These are phyloP conservation scores for Plagodis dolabraria DNA, from an alignment of 2,888 invertebrate genomes.

Conservation along the genomic window DNA sequence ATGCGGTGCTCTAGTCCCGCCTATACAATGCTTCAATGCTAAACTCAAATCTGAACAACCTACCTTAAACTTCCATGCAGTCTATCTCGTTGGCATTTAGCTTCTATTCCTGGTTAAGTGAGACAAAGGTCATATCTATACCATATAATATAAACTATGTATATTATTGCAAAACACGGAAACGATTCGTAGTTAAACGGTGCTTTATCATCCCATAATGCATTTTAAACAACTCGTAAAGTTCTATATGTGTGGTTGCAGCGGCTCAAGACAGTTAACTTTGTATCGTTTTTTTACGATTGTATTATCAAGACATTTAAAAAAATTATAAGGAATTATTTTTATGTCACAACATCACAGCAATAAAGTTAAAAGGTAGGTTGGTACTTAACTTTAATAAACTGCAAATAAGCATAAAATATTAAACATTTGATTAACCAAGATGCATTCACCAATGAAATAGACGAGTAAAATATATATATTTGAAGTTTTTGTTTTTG, in stretches of 20 bases:
- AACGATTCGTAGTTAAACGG: background rate
- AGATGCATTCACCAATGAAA: too few relatives aligned
- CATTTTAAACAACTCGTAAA: conserved; percentile 13
- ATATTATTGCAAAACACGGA: background rate
- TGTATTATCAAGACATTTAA: conserved; percentile 18
- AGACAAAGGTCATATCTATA: background rate
- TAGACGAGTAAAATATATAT: too few relatives aligned
- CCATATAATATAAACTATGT: background rate
- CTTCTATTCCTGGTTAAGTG: background rate
- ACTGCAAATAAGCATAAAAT: background rate
- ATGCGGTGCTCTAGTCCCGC: too few relatives aligned
- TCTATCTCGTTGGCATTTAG: background rate
- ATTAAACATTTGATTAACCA: too few relatives aligned
- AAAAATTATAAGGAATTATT: background rate
- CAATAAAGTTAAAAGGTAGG: conserved; percentile 1
- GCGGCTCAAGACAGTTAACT: conserved; percentile 13
- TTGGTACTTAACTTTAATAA: conserved; percentile 1
- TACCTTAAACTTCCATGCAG: too few relatives aligned
- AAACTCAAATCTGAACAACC: too few relatives aligned
- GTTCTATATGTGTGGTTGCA: conserved; percentile 11
- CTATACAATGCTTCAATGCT: too few relatives aligned
- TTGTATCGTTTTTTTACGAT: conserved; percentile 17
- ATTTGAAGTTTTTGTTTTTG: too few relatives aligned
- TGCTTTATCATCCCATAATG: background rate
- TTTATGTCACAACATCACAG: conserved; percentile 2